Base-by-base conservation (phyloP, 37 sponge, comb jelly and placozoan genomes). In the Oscarella lobularis region DNA sequence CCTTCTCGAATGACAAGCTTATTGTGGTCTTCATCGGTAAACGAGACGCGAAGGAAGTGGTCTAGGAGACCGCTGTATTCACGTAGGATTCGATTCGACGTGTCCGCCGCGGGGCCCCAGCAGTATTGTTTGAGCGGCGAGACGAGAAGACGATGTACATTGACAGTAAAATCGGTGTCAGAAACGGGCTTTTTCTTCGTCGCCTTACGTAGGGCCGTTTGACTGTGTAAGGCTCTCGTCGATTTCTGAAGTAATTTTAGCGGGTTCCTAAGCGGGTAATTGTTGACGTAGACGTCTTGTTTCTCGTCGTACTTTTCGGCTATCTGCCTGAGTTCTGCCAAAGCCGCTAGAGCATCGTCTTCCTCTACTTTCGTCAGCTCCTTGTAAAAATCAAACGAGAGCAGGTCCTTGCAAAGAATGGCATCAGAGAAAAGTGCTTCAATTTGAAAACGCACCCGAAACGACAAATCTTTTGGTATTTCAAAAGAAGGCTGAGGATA, bases 51-150 rank as follows among this genome's bases (percentile, higher is more conserved):
- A 39, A 80, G 60, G 65, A 80, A 80, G 33, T 65, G 31, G 39
- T 80, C 81, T 30, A 14, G 31, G 4, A 30, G 71, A n/a, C 37
- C 38, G 2, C 6, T 33, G 33, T 39, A 80, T 35, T 80, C 31
- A 6, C 81, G 39, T 1, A 80, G 14, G 1, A 80, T 74, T 40
- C 81, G 72, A 40, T 80, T 80, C 37, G 81, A 33, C 2, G 81
- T 74, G 33, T 80, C 73, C 33, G 67, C 30, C 14, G 73, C 73
- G 14, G 81, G 81, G 29, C 73, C 73, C 33, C 67, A 72, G 35
- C 39, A 80, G 5, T 66, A 27, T 40, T 66, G 48, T 39, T 66
- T 36, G 38, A 72, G 39, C n/a, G 81, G 81, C 30, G 81, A 74
- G 9, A 80, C 38, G 2, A 40, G 36, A 3, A 73, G 38, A 30